Base-by-base conservation (phyloP, 92 coral and sea anemone species). In the Bergia puertoricense region DNA sequence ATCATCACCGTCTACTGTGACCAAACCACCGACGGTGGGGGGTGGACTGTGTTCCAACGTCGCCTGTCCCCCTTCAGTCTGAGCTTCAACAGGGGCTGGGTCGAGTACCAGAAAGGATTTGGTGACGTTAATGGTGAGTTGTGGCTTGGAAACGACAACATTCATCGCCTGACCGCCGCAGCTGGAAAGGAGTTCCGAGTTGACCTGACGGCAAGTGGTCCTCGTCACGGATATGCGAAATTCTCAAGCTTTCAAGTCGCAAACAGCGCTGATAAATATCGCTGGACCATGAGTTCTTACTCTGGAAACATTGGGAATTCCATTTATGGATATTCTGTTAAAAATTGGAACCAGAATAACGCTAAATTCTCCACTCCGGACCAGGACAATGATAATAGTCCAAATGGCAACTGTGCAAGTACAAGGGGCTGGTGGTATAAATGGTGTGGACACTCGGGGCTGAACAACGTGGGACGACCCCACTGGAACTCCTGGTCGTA, bases 301-400 rank as follows among this genome's bases (percentile, higher is more conserved):
- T 76, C 76, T 8, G 89, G 89, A n/a, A 56, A 85, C 89, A 46
- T 85, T 37, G 9, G 44, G 30, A 85, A 85, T 50, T 42, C 37
- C 8, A 36, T 85, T n/a, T 85, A 85, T 75, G 88, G 88, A 10
- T 69, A 48, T 45, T 22, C 66, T 38, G 79, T 39, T 72, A 66
- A 51, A 18, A 73, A 73, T 14, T 74, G 23, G 73, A 85, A 75
- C 14, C 74, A 45, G 16, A 56, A 44, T 40, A 48, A 46, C 15
- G 72, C 72, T 45, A 50, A 50, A 75, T 85, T 85, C 13, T 44
- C 48, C 40, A 85, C 89, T 8, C 67, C 68, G 2, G 67, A 85
- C 23, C 8, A 7, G 15, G 81, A 85, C 30, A 85, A 85, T 14
- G 89, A 85, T 40, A 45, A 44, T 7, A 0, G 23, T 4, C 37